Conservation (phyloP, 1,140 invertebrate genomes). For the Microplitis demolitor region DNA sequence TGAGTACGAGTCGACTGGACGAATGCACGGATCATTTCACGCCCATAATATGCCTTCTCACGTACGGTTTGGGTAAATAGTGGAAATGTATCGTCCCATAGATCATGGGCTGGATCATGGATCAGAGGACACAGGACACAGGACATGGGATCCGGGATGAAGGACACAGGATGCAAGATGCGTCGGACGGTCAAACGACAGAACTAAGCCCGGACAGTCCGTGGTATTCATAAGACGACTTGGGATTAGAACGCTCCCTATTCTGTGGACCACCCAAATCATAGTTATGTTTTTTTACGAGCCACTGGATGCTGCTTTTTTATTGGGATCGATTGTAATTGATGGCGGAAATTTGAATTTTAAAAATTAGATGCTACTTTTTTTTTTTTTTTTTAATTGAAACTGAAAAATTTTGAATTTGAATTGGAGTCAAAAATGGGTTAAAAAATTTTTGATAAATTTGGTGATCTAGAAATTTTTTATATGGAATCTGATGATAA, state of each 20-base stretch:
- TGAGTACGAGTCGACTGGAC: slow-evolving; percentile 29
- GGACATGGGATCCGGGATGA: slow-evolving; percentile 28
- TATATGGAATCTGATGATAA: too few relatives aligned
- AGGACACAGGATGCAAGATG: neutral
- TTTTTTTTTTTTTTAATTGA: too few relatives aligned
- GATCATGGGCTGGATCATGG: neutral
- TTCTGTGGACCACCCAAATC: slow-evolving; percentile 45
- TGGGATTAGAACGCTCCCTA: slow-evolving; percentile 42
- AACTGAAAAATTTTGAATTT: too few relatives aligned
- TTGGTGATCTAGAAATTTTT: too few relatives aligned
- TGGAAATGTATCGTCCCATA: slow-evolving; percentile 7
- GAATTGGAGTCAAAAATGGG: too few relatives aligned
- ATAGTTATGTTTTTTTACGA: neutral
- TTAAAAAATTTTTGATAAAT: too few relatives aligned
- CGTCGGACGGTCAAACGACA: too few relatives aligned
- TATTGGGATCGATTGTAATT: too few relatives aligned
- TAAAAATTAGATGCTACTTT: too few relatives aligned
- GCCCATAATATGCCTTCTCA: slow-evolving; percentile 41
- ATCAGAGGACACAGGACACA: neutral
- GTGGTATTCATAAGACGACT: slow-evolving; percentile 48
- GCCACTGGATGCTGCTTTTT: too few relatives aligned
- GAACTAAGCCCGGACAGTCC: slow-evolving; percentile 39
- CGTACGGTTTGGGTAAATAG: slow-evolving; percentile 26
- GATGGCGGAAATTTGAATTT: too few relatives aligned
- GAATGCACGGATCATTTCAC: slow-evolving; percentile 51